phyloP scores from a whole-genome alignment of 2,113 vertebrate species.

The Carettochelys insculpta region DNA sequence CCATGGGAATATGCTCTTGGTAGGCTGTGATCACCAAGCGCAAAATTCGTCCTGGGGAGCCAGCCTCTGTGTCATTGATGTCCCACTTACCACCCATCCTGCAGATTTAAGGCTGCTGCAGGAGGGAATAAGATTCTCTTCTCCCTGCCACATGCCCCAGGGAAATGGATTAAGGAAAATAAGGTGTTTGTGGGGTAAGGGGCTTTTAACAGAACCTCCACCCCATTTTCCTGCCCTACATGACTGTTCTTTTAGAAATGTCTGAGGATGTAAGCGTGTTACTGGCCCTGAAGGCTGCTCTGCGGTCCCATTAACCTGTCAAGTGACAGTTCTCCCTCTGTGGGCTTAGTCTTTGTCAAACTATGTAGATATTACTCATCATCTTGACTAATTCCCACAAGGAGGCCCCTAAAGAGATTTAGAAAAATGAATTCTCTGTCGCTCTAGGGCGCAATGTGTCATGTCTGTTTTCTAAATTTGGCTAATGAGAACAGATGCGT shows the following conservation, averaged over 20 bases:
- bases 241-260: background rate
- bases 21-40: background rate
- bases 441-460: background rate
- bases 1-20: background rate
- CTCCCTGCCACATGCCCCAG: background rate
- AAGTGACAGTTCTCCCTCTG: background rate
- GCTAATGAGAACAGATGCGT: background rate
- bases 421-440: background rate
- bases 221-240: background rate
- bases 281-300: constrained; percentile 15
- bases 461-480: background rate
- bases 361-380: background rate
- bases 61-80: background rate
- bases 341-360: background rate
- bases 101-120: background rate
- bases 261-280: background rate
- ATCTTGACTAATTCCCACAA: background rate
- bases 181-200: background rate
- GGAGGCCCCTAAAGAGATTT: background rate
- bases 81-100: background rate
- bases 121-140: background rate
- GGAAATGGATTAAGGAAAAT: background rate
- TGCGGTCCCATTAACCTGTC: background rate
- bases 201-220: background rate
- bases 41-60: background rate